These are phyloP conservation scores for Orientallactaga sibirica DNA, from an alignment of 2,797 vertebrate species.

Conservation along the genomic window DNA sequence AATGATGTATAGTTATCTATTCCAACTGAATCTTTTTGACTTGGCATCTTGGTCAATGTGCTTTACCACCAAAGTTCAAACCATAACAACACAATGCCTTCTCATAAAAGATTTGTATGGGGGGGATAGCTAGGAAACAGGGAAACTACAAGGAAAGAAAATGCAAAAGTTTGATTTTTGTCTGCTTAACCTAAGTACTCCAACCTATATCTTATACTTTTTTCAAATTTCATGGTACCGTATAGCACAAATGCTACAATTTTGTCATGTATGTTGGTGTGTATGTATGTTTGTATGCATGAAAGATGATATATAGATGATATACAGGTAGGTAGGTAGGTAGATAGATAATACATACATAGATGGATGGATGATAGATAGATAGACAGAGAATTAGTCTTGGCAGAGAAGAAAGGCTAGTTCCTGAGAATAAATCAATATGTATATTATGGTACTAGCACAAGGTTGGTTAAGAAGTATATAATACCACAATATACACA, in stretches of 20 bases:
- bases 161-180: background rate
- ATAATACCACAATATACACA: background rate
- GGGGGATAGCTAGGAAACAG: background rate
- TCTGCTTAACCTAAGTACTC: background rate
- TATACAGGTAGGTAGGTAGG: too few relatives aligned
- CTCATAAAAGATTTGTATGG: conserved; percentile 2
- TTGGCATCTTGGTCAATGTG: background rate
- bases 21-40: background rate
- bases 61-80: conserved; percentile 20
- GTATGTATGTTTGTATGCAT: background rate
- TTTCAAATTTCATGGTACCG: conserved; percentile 1
- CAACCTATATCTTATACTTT: background rate
- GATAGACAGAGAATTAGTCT: background rate
- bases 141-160: conserved; percentile 1
- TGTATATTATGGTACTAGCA: background rate
- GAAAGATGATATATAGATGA: background rate
- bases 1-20: background rate
- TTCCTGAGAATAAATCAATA: too few relatives aligned
- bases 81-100: conserved; percentile 8
- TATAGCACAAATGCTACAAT: background rate
- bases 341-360: background rate
- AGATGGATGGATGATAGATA: too few relatives aligned
- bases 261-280: background rate
- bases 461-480: background rate
- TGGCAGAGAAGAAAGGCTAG: background rate